Conservation (phyloP, 2,113 vertebrate species). For the Carassius auratus region DNA sequence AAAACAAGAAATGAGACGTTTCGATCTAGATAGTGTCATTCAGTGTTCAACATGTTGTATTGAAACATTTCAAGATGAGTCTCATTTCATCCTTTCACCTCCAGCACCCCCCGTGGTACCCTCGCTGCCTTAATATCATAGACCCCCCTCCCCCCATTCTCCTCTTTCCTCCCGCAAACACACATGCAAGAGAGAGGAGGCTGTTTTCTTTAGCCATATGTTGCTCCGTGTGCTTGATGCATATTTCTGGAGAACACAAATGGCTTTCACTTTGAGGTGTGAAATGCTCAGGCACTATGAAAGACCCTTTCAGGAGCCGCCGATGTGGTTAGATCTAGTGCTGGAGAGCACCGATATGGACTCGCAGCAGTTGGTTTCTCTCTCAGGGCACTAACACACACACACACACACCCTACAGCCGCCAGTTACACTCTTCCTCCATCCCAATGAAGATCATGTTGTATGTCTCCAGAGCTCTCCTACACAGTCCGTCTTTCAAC, state of each 20-base stretch:
- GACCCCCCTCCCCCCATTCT: conserved; percentile 37
- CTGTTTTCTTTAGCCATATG: conserved; percentile 35
- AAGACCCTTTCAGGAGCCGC: conserved; percentile 36
- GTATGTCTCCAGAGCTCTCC: conserved; percentile 57
- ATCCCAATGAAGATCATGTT: conserved; percentile 59
- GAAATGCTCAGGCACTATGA: conserved; percentile 29
- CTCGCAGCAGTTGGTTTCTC: conserved; percentile 75
- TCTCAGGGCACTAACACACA: conserved; percentile 77
- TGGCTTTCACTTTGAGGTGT: conserved; percentile 43
- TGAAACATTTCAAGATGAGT: conserved; percentile 73
- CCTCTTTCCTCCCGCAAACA: conserved; percentile 27
- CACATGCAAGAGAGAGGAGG: conserved; percentile 43
- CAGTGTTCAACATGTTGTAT: conserved; percentile 81
- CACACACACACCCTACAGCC: conserved; percentile 68
- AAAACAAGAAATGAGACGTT: conserved; percentile 59
- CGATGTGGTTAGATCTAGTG: conserved; percentile 7
- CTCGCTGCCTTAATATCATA: conserved; percentile 69
- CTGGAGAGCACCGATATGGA: conserved; percentile 55
- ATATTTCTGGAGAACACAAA: conserved; percentile 37
- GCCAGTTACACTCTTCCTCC: conserved; percentile 50
- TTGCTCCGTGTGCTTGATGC: background rate
- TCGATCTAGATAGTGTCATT: conserved; percentile 65
- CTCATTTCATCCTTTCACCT: background rate
- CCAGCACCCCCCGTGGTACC: conserved; percentile 53
- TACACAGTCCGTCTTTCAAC: conserved; percentile 59